Conservation (phyloP, 2,888 invertebrate species). For the Cryptophagus acutangulus region DNA sequence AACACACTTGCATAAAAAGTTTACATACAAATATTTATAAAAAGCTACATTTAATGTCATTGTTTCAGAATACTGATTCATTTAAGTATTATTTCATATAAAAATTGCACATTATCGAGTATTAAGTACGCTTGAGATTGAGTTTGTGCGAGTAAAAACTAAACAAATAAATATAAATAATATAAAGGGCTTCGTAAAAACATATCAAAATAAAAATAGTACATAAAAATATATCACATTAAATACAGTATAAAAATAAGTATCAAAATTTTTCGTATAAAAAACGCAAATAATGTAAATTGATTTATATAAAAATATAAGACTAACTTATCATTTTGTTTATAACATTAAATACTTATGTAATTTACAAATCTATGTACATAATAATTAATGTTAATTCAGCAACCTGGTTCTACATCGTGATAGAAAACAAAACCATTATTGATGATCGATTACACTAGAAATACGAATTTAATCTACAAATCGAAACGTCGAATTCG, state of each 20-base stretch:
- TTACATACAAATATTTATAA: slow-evolving; percentile 27
- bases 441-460: no score
- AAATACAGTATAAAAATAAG: slow-evolving; percentile 13
- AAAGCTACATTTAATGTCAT: slow-evolving; percentile 29
- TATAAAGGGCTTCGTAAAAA: slow-evolving; percentile 3
- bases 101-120: slow-evolving; percentile 20
- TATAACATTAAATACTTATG: slow-evolving; percentile 1
- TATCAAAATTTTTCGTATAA: slow-evolving; percentile 11
- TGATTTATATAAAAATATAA: slow-evolving; percentile 12
- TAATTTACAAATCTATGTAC: no score
- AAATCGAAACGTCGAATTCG: no score
- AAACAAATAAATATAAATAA: neutral
- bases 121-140: slow-evolving; percentile 6
- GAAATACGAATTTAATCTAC: no score
- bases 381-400: no score
- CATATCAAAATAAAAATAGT: slow-evolving; percentile 6
- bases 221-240: slow-evolving; percentile 14
- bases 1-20: slow-evolving; percentile 25
- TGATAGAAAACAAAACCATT: no score
- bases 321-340: slow-evolving; percentile 3
- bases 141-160: slow-evolving; percentile 9
- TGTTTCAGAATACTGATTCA: slow-evolving; percentile 25
- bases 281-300: no score
- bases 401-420: no score
- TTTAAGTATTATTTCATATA: slow-evolving; percentile 12